These are phyloP conservation scores for Campylomormyrus tamandua DNA, from an alignment of 2,113 vertebrate species.

Conservation along the genomic window DNA sequence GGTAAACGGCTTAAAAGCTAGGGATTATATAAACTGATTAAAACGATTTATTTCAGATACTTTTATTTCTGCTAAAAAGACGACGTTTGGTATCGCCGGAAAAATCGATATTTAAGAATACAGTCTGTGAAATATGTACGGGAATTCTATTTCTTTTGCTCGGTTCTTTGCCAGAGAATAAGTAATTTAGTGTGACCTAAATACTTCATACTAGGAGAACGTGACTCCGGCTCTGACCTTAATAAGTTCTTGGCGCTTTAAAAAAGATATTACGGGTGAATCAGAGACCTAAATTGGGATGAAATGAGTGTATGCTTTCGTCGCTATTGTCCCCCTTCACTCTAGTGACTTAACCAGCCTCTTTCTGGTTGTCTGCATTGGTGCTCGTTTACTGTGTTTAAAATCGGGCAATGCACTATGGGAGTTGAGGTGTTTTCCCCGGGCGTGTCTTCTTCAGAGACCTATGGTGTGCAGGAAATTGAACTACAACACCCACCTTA, in stretches of 20 bases:
- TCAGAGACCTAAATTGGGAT: constrained; percentile 1
- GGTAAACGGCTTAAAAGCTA: constrained; percentile 47
- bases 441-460: constrained; percentile 54
- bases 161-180: constrained; percentile 2
- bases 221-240: constrained; percentile 2
- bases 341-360: constrained; percentile 48
- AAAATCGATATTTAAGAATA: not conserved
- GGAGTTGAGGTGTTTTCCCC: constrained; percentile 54
- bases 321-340: constrained; percentile 58
- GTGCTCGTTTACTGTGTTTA: constrained; percentile 33
- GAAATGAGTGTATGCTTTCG: constrained; percentile 32
- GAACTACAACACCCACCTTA: constrained; percentile 59
- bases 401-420: constrained; percentile 49
- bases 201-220: constrained; percentile 30
- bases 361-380: constrained; percentile 31
- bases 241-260: constrained; percentile 12
- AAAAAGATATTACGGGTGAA: not conserved
- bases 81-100: not conserved
- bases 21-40: constrained; percentile 45
- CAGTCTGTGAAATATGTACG: not conserved
- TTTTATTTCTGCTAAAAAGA: not conserved
- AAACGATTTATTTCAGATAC: not conserved
- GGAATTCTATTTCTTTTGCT: not conserved
- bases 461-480: constrained; percentile 41
- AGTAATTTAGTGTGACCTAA: constrained; percentile 32